Percentiles rank a stretch among this genome's conserved stretches.
phyloP scores from a whole-genome alignment of 2,888 invertebrate genomes.

The Magallana nippona region DNA sequence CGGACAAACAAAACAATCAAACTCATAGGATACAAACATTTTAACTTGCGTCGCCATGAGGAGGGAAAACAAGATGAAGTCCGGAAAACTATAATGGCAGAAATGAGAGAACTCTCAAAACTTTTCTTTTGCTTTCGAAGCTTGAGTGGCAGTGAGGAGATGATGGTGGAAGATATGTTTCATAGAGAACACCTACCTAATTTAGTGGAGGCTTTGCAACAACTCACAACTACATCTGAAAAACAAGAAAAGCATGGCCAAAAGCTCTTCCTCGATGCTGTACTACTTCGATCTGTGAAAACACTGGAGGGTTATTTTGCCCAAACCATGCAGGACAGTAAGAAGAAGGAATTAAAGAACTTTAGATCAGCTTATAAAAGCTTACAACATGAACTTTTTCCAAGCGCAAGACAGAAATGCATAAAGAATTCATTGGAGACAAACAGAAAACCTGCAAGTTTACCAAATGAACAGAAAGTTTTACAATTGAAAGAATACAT shows the following conservation, averaged over 20 bases:
- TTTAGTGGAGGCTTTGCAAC: constrained; percentile 28
- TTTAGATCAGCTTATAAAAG: constrained; percentile 38
- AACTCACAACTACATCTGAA: constrained; percentile 19
- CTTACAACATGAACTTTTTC: constrained; percentile 36
- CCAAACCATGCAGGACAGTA: constrained; percentile 46
- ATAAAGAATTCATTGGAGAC: constrained; percentile 45
- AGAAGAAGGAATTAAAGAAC: constrained; percentile 38
- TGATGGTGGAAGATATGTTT: constrained; percentile 31
- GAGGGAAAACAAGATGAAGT: constrained; percentile 40
- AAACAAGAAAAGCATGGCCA: constrained; percentile 45
- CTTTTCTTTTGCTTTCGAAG: constrained; percentile 38
- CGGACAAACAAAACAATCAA: constrained; percentile 40
- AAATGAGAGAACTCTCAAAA: constrained; percentile 47
- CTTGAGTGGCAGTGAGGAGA: not conserved
- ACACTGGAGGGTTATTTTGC: constrained; percentile 36
- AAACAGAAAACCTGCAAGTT: constrained; percentile 41
- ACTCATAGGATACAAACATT: constrained; percentile 43
- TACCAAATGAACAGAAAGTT: constrained; percentile 45
- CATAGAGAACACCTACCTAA: constrained; percentile 34
- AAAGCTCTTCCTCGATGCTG: constrained; percentile 43
- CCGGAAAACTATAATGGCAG: constrained; percentile 46
- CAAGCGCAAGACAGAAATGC: constrained; percentile 41
- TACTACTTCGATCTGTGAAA: constrained; percentile 37
- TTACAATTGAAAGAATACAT: constrained; percentile 45
- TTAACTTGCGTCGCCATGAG: constrained; percentile 40